Conservation (phyloP, 2,888 invertebrate species). For the Nomada hirtipes region DNA sequence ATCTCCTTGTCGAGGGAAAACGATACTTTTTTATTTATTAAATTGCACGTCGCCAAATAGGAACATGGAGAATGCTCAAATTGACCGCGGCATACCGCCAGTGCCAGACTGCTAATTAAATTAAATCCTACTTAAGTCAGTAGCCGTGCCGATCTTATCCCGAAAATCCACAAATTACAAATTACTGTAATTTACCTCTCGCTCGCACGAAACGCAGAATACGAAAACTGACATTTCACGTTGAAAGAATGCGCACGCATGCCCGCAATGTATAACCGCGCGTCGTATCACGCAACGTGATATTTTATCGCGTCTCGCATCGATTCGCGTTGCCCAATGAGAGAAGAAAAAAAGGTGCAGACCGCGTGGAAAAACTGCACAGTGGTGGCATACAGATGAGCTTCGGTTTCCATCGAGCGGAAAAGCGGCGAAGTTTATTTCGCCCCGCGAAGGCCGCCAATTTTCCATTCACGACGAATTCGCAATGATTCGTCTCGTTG, state of each 20-base stretch:
- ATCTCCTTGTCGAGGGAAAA: too few relatives aligned
- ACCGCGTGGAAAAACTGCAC: neutral
- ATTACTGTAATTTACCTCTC: conserved; percentile 7
- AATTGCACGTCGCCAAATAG: neutral
- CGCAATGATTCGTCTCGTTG: conserved; percentile 15
- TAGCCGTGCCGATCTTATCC: neutral
- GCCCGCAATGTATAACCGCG: neutral
- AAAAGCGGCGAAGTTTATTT: neutral
- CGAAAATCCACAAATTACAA: neutral
- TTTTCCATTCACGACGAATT: conserved; percentile 35
- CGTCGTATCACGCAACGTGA: conserved; percentile 20
- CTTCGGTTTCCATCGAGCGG: conserved; percentile 4
- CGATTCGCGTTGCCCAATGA: conserved; percentile 23
- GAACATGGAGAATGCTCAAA: too few relatives aligned
- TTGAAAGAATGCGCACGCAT: neutral
- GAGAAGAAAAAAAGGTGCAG: neutral
- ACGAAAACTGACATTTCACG: conserved; percentile 19
- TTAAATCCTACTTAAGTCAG: neutral
- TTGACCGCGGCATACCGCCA: too few relatives aligned
- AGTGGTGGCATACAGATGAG: conserved; percentile 13
- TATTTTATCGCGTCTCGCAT: conserved; percentile 29
- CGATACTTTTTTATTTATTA: neutral
- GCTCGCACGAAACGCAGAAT: neutral
- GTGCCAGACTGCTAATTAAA: neutral
- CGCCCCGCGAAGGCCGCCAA: conserved; percentile 10